Evolutionary conservation across 2,888 invertebrate genomes (phyloP).

Genomic region (Drosophila quinaria): DNA sequence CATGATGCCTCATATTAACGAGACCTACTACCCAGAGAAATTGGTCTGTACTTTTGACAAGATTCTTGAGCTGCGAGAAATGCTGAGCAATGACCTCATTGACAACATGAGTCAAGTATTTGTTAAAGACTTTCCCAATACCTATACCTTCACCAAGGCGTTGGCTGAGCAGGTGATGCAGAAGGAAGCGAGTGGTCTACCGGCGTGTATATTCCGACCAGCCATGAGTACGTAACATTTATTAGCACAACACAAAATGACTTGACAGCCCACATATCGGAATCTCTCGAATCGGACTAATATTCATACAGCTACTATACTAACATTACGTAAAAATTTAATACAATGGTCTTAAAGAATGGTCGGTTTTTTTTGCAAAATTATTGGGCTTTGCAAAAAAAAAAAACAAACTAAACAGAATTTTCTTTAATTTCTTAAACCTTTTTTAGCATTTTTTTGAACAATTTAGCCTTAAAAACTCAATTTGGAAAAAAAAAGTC

Average conservation of each 20-base stretch:
- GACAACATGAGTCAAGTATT: conserved; percentile 77
- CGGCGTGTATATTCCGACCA: conserved; percentile 85
- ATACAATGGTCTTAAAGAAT: no score
- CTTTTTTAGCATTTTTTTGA: no score
- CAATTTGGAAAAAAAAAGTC: no score
- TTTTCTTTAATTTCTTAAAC: no score
- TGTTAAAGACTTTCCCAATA: conserved; percentile 87
- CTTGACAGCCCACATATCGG: not conserved
- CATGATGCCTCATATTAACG: conserved; percentile 82
- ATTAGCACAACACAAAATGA: no score
- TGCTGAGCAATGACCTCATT: conserved; percentile 81
- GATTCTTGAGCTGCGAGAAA: conserved; percentile 76
- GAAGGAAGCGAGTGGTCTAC: conserved; percentile 87
- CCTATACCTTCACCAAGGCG: conserved; percentile 90
- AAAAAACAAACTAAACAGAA: no score
- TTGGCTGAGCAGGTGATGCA: conserved; percentile 88
- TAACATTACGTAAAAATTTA: no score
- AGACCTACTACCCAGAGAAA: conserved; percentile 83
- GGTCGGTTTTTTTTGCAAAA: no score
- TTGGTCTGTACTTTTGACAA: conserved; percentile 80
- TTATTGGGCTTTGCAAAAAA: no score
- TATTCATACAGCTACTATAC: no score
- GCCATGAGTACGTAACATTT: conserved; percentile 13
- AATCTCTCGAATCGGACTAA: no score
- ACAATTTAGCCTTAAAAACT: no score